Evolutionary conservation across 2,797 vertebrate genomes (phyloP), one percentile per base, ranked within the genome.

Genomic region (Pseudochirops cupreus): DNA sequence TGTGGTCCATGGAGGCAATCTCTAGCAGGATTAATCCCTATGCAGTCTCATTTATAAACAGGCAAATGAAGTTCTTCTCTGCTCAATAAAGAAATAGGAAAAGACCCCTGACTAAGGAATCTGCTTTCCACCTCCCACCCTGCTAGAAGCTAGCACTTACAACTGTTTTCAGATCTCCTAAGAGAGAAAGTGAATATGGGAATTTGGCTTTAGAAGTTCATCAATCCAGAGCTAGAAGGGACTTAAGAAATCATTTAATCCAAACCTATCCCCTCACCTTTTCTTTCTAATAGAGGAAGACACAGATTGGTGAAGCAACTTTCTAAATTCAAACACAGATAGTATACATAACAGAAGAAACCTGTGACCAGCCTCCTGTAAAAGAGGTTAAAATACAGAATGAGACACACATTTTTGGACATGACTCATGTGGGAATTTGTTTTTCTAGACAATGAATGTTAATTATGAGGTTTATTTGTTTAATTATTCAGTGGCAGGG

Each of bases 41-140:
- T 90, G 95, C 95, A 96, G 92, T 74, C 58, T 82, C 62, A 97
- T 96, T 95, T 97, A 96, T 95, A 96, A 96, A 95, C 0, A 11
- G 96, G 90, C 90, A 96, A 97, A 96, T 91, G 90, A 96, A 97
- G 91, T 62, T 91, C 56, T 96, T 96, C 74, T 91, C 57, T 95
- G 10, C 26, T 96, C 95, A 91, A 92, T 92, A 96, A 97, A 74
- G 46, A 92, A 56, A 94, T 5, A 46, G 90, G 54, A 74, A 92
- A 95, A 97, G 94, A 93, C 93, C 67, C 95, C 92, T 93, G 58
- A 87, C 93, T 46, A 2, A 18, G 33, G 46, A 53, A 14, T 93
- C 94, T 96, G 46, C 94, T 91, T 58, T 95, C 90, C 90, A 59
- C 14, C 13, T 13, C 55, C 1, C 11, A 0, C 46, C 7, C 13